Base-by-base conservation (phyloP, 1,140 invertebrate genomes). In the Aethina tumida region DNA sequence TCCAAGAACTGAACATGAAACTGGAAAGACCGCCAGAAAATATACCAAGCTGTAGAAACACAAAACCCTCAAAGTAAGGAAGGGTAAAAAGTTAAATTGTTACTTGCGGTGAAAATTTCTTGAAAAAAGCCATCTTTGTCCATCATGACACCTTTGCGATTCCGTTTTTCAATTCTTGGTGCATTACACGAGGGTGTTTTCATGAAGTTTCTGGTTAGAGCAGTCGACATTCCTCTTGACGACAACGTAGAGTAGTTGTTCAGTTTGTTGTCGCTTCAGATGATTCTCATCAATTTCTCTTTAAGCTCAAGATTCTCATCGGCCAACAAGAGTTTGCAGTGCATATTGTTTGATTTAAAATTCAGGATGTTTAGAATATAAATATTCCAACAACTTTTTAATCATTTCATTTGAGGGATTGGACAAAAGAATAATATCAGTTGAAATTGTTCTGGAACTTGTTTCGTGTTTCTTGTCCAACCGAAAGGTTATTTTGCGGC, bases 1-100 rank as follows among this genome's bases (percentile, higher is more conserved):
- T 10, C 81, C 86, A 28, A 89, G 63, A 1, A 93, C 65, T 64
- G 2, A 75, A 75, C 13, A 77, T 65, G 39, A 87, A 71, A 18
- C 73, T 73, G 5, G 71, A 67, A 8, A 94, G 61, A 2, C 87
- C 88, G 21, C 75, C 75, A 14, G 86, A 82, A 66, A 87, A 92
- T 1, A 92, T 59, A 13, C 84, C 85, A 45, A 92, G 33, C 52
- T 59, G 34, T n/a, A n/a, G n/a, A n/a, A n/a, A n/a, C n/a, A n/a
- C n/a, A n/a, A n/a, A n/a, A n/a, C n/a, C n/a, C n/a, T n/a, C n/a
- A n/a, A n/a, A n/a, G n/a, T n/a, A n/a, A n/a, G n/a, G n/a, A n/a
- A n/a, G n/a, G n/a, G n/a, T 18, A 12, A 39, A 18, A 14, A 13
- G 2, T 8, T 21, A 13, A 13, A 8, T 8, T 5, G 28, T 18